These are phyloP conservation scores for Pipistrellus nathusii DNA, from an alignment of 2,797 vertebrate genomes.

Conservation along the genomic window DNA sequence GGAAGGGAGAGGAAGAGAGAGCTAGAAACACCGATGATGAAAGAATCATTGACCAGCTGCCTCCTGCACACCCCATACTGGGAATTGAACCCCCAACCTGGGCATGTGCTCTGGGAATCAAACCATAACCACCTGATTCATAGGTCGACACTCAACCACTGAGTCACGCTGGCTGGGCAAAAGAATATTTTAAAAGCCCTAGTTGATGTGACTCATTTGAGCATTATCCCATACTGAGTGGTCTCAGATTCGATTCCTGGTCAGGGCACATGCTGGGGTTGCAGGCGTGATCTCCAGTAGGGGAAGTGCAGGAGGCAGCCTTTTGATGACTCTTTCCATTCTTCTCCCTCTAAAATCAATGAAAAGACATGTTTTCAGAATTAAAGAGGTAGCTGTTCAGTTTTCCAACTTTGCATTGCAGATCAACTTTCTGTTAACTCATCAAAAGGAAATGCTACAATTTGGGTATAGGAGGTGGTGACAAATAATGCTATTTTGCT, in stretches of 20 bases:
- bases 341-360: background rate
- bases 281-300: background rate
- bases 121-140: no score
- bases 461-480: background rate
- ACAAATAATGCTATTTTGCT: constrained; percentile 26
- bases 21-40: no score
- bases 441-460: background rate
- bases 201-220: background rate
- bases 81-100: no score
- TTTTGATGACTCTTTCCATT: background rate
- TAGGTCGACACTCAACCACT: no score
- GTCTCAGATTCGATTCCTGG: background rate
- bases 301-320: background rate
- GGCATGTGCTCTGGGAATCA: no score
- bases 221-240: background rate
- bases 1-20: no score
- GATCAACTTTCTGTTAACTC: constrained; percentile 23
- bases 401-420: constrained; percentile 34
- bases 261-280: background rate
- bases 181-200: background rate
- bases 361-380: background rate
- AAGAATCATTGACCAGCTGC: no score
- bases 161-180: no score
- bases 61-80: no score
- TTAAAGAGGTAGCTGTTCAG: background rate